Evolutionary conservation across 2,888 invertebrate species (phyloP).

Genomic region (Pharmacophagus antenor): DNA sequence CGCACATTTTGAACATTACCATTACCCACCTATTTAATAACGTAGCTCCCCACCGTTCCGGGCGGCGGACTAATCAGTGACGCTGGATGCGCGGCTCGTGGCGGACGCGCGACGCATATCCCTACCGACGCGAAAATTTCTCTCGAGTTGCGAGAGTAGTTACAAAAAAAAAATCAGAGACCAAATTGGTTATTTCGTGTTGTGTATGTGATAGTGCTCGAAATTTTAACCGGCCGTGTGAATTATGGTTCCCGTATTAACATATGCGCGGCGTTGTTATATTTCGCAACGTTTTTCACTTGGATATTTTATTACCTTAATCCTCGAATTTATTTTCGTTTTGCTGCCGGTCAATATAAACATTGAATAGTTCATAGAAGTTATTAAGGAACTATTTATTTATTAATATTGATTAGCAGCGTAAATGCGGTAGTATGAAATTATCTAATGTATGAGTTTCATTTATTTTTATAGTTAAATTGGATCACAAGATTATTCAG

Average conservation of each 20-base stretch:
- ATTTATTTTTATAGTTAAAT: no score
- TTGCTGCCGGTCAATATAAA: neutral
- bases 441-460: no score
- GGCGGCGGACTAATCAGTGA: slow-evolving; percentile 31
- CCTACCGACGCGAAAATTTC: slow-evolving; percentile 20
- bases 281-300: slow-evolving; percentile 10
- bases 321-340: neutral
- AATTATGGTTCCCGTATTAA: slow-evolving; percentile 24
- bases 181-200: slow-evolving; percentile 18
- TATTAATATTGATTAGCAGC: no score
- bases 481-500: neutral
- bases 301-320: neutral
- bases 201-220: slow-evolving; percentile 15
- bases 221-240: slow-evolving; percentile 19
- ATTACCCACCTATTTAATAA: slow-evolving; percentile 30
- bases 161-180: slow-evolving; percentile 9
- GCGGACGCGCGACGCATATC: slow-evolving; percentile 23
- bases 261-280: neutral
- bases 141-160: slow-evolving; percentile 26
- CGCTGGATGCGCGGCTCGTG: slow-evolving; percentile 32
- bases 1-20: slow-evolving; percentile 27
- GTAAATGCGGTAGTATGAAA: no score
- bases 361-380: no score
- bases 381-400: no score
- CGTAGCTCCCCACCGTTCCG: slow-evolving; percentile 28